Percentiles rank a stretch among this genome's conserved stretches.
These are phyloP conservation scores for Metalampra italica DNA, from an alignment of 2,888 invertebrate species.

Conservation along the genomic window DNA sequence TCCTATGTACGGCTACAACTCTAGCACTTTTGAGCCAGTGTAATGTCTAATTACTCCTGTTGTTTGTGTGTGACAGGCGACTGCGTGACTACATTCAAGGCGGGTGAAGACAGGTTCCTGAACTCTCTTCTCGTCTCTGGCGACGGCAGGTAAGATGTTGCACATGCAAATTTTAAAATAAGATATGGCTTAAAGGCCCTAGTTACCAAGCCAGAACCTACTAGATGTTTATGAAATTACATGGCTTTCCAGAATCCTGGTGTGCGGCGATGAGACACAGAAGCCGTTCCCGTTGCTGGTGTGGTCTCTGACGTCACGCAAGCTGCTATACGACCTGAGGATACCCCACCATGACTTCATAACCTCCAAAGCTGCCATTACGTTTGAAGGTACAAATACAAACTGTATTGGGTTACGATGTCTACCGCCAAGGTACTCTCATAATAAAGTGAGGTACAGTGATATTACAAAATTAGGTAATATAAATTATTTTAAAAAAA, in stretches of 20 bases:
- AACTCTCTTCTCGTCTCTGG: conserved; percentile 92
- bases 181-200: too few species aligned
- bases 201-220: too few species aligned
- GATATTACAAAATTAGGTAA: too few species aligned
- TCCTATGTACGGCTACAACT: too few species aligned
- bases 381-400: conserved; percentile 87
- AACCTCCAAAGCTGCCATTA: conserved; percentile 90
- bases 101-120: conserved; percentile 93
- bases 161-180: neutral
- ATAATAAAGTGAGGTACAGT: too few species aligned
- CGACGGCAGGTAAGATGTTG: conserved; percentile 83
- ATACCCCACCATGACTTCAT: conserved; percentile 94
- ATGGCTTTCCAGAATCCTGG: conserved; percentile 86
- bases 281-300: conserved; percentile 94
- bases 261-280: conserved; percentile 95
- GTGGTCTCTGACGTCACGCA: conserved; percentile 91
- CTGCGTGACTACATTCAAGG: conserved; percentile 92
- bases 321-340: conserved; percentile 90
- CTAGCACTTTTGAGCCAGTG: too few species aligned
- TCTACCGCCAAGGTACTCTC: too few species aligned
- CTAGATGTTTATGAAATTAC: too few species aligned
- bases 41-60: too few species aligned
- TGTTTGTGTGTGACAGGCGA: conserved; percentile 70
- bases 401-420: too few species aligned
- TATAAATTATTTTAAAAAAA: too few species aligned